A percentile compares a stretch with the other conserved stretches of the same genome.
phyloP scores from a whole-genome alignment of 2,113 vertebrate genomes.

The Neotragus moschatus region DNA sequence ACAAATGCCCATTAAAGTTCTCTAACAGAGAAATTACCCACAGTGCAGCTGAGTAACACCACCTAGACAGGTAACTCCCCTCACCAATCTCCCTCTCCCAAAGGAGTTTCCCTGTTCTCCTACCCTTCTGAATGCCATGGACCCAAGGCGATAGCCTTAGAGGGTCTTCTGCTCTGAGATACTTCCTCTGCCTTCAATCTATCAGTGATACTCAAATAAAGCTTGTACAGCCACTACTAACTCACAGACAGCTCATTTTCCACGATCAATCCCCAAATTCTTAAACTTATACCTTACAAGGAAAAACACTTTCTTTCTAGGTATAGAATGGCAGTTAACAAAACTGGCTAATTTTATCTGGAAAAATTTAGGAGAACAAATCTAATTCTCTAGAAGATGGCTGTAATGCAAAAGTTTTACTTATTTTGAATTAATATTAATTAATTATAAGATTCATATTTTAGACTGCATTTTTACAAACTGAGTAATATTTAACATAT shows the following conservation, averaged over 20 bases:
- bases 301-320: background rate
- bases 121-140: background rate
- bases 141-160: background rate
- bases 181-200: background rate
- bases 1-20: background rate
- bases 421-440: background rate
- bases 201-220: background rate
- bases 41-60: background rate
- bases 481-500: background rate
- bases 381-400: background rate
- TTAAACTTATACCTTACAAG: background rate
- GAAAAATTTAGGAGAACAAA: background rate
- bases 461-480: background rate
- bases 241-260: background rate
- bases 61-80: too few species aligned
- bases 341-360: background rate
- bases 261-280: background rate
- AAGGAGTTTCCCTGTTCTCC: background rate
- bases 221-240: background rate
- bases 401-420: background rate
- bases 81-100: background rate
- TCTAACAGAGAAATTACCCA: background rate
- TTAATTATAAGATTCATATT: background rate
- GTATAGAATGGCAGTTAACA: background rate
- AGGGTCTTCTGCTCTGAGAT: background rate